Conservation (phyloP, 2,113 vertebrate genomes). For the Phalacrocorax brasilianus region DNA sequence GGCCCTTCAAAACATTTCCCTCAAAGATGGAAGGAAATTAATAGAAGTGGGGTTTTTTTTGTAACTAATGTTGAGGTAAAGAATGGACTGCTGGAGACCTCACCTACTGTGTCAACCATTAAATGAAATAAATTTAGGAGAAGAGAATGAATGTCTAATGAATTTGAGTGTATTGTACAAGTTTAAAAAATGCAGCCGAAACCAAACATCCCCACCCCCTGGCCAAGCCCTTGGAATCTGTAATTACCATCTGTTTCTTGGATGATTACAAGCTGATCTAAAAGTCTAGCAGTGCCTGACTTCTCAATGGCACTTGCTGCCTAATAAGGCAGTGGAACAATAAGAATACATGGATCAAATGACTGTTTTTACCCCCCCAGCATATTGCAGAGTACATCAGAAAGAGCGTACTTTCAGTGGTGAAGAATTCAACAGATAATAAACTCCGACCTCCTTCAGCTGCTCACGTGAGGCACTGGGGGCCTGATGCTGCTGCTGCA, state of each 20-base stretch:
- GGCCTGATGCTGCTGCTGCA: background rate
- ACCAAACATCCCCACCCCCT: background rate
- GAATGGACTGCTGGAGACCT: background rate
- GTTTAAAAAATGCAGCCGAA: background rate
- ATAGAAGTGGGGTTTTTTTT: fast-evolving
- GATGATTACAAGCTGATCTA: conserved; percentile 50
- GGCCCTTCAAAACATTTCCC: background rate
- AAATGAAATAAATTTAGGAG: background rate
- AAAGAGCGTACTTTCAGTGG: background rate
- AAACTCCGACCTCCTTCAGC: background rate
- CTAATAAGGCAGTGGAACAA: background rate
- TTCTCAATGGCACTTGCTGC: background rate
- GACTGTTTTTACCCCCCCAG: background rate
- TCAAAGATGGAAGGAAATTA: background rate
- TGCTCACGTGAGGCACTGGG: background rate
- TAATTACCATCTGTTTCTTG: conserved; percentile 53
- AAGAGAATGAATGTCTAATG: background rate
- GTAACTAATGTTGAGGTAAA: background rate
- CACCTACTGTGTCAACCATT: background rate
- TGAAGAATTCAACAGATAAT: background rate
- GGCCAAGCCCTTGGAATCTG: background rate
- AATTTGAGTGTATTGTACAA: background rate
- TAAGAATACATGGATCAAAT: background rate
- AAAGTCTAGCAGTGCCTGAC: conserved; percentile 3
- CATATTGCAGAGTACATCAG: background rate